Evolutionary conservation across 2,113 vertebrate species (phyloP), one percentile per base, ranked within the genome.

Genomic region (Andinoacara biseriatus): DNA sequence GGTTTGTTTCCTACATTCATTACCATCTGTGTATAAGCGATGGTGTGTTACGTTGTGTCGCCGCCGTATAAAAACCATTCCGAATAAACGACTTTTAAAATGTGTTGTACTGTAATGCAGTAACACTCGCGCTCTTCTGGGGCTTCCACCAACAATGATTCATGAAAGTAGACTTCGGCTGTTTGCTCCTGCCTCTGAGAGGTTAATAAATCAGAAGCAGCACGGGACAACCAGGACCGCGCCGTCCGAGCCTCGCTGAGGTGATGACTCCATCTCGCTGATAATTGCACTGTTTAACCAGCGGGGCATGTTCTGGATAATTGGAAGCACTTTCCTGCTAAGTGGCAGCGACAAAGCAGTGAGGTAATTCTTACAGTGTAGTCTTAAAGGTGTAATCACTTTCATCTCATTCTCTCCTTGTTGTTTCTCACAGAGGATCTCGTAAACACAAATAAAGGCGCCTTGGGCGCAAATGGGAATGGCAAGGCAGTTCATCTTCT

Each of bases 241-340:
- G 2, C 85, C 77, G 75, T 60, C 38, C 17, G 3, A 83, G 85
- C 82, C 54, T 40, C 1, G 40, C 60, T 0, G 80, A 61, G 87
- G 81, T 74, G 83, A 86, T 6, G 81, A 86, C 91, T 87, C 81
- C 78, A 84, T 89, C 88, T 43, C 5, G 78, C 76, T 80, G 76
- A 79, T 91, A 90, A 89, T 89, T 89, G 86, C 79, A 10, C 77
- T 24, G 83, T 88, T 88, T 90, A 91, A 91, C 77, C 74, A 35
- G 74, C 75, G 75, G 85, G 80, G 74, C 90, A 85, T 85, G 90
- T 90, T 89, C 77, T 31, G 76, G 87, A 81, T 91, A 87, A 91
- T 89, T 91, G 87, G 84, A 88, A 74, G 61, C 69, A 24, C 76
- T 86, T 4, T 40, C 54, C 82, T 78, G 57, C 78, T 85, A 65